Percentiles rank a stretch among this genome's conserved stretches.
These are phyloP conservation scores for Atractosteus spatula DNA, from an alignment of 2,113 vertebrate species.

Conservation along the genomic window DNA sequence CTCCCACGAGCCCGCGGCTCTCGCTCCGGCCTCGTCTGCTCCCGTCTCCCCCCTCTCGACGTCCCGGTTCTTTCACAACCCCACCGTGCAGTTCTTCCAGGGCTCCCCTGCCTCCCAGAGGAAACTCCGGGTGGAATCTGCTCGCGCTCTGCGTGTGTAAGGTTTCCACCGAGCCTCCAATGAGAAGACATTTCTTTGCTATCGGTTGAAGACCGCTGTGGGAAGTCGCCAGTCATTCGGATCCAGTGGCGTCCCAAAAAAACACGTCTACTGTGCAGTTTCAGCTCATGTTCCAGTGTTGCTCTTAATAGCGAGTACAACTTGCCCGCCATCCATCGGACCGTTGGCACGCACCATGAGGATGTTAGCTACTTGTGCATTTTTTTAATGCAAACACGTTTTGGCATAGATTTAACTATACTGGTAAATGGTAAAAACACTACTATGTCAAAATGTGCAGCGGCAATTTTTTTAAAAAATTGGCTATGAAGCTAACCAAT, in stretches of 20 bases:
- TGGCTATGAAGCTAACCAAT: background rate
- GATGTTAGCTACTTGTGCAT: background rate
- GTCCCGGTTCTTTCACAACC: too few species aligned
- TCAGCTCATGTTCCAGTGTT: conserved; percentile 2
- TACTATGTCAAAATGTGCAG: conserved; percentile 8
- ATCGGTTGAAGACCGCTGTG: too few species aligned
- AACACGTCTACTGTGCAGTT: background rate
- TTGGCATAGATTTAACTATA: background rate
- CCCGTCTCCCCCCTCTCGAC: too few species aligned
- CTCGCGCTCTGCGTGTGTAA: too few species aligned
- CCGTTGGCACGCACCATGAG: background rate
- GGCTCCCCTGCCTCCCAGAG: too few species aligned
- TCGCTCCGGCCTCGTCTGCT: too few species aligned
- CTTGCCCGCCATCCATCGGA: background rate
- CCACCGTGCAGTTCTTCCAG: too few species aligned
- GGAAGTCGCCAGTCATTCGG: background rate
- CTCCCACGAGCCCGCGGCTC: too few species aligned
- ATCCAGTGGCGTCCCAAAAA: background rate
- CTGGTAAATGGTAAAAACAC: background rate
- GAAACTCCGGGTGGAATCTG: too few species aligned
- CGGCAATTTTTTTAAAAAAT: background rate
- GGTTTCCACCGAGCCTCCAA: too few species aligned
- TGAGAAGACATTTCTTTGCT: too few species aligned
- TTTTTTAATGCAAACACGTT: background rate
- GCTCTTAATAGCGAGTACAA: background rate